Conservation (phyloP, 2,113 vertebrate genomes). For the Actenoides hombroni region DNA sequence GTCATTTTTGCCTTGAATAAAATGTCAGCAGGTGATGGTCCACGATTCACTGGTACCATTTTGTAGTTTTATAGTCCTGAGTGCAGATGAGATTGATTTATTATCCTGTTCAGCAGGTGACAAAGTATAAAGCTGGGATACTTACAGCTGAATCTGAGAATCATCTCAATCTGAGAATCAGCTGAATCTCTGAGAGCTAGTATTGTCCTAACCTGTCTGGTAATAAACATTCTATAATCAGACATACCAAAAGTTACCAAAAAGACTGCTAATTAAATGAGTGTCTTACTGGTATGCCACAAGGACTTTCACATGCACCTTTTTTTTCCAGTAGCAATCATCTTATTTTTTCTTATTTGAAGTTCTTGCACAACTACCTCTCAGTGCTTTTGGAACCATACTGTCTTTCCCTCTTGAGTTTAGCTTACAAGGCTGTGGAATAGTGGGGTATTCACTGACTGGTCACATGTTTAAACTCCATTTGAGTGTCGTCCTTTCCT, state of each 20-base stretch:
- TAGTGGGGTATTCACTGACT: background rate
- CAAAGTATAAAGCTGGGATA: background rate
- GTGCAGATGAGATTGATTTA: background rate
- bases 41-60: background rate
- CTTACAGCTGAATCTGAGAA: background rate
- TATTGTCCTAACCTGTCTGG: background rate
- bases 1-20: background rate
- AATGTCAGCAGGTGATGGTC: background rate
- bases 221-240: background rate
- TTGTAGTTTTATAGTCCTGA: background rate
- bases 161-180: background rate
- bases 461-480: background rate
- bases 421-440: background rate
- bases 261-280: background rate
- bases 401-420: background rate
- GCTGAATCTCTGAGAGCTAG: background rate
- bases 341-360: background rate
- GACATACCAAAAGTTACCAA: background rate
- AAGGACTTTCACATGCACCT: background rate
- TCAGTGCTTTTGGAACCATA: background rate
- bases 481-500: background rate
- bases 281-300: background rate
- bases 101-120: background rate
- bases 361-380: fast-evolving
- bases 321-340: background rate